Percentiles rank a stretch among this genome's conserved stretches.
phyloP scores from a whole-genome alignment of 2,888 invertebrate genomes.

The Drosophila basisetae region DNA sequence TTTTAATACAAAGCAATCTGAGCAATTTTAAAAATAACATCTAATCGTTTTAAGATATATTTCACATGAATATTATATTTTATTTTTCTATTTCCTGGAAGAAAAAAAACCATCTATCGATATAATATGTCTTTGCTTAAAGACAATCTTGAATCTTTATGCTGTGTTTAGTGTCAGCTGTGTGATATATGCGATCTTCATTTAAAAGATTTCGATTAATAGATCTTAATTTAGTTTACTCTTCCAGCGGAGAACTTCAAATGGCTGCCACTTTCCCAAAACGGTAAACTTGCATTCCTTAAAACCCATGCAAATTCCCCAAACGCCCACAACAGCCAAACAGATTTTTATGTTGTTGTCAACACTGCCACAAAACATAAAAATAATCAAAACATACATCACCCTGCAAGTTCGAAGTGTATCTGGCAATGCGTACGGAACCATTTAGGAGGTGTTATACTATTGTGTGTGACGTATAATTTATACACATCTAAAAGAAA shows the following conservation, averaged over 20 bases:
- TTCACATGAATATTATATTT: not conserved
- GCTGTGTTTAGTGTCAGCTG: slow-evolving; percentile 10
- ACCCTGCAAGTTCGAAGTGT: slow-evolving; percentile 22
- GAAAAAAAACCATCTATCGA: not conserved
- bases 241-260: slow-evolving; percentile 39
- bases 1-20: not conserved
- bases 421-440: slow-evolving; percentile 49
- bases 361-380: slow-evolving; percentile 33
- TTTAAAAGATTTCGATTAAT: slow-evolving; percentile 2
- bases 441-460: slow-evolving; percentile 76
- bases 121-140: not conserved
- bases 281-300: slow-evolving; percentile 28
- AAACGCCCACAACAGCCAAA: slow-evolving; percentile 50
- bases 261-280: slow-evolving; percentile 25
- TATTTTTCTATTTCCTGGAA: not conserved
- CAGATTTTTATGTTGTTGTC: slow-evolving; percentile 44
- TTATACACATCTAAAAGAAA: slow-evolving; percentile 57
- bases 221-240: slow-evolving; percentile 21
- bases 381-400: slow-evolving; percentile 24
- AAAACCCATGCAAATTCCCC: slow-evolving; percentile 55
- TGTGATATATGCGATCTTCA: slow-evolving; percentile 26
- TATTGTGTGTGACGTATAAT: slow-evolving; percentile 62
- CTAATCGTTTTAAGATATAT: not conserved
- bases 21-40: not conserved
- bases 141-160: not conserved